These are phyloP conservation scores for Psococerastis gibbosa DNA, from an alignment of 2,888 invertebrate genomes.

Conservation along the genomic window DNA sequence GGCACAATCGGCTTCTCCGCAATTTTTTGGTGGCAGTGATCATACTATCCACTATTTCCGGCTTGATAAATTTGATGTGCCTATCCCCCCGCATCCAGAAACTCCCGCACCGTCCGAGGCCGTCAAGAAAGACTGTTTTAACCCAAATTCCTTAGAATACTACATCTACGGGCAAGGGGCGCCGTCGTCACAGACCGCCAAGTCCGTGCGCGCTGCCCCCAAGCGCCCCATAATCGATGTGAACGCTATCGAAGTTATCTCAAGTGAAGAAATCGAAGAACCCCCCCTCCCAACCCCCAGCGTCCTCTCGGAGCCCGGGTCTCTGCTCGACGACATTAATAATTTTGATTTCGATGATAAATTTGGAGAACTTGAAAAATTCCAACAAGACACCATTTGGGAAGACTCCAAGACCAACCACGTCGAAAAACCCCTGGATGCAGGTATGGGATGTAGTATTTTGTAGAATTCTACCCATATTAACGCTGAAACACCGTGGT, in stretches of 20 bases:
- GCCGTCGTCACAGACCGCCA: background rate
- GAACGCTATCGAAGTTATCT: slow-evolving; percentile 5
- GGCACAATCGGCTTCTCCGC: background rate
- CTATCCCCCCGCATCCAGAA: background rate
- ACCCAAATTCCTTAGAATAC: slow-evolving; percentile 7
- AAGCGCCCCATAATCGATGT: slow-evolving; percentile 1
- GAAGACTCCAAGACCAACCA: slow-evolving; percentile 6
- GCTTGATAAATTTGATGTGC: slow-evolving; percentile 7
- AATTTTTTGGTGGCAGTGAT: background rate
- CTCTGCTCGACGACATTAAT: slow-evolving; percentile 8
- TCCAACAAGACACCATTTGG: slow-evolving; percentile 8
- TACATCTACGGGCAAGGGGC: slow-evolving; percentile 8
- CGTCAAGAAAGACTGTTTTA: background rate
- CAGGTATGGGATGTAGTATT: slow-evolving; percentile 18
- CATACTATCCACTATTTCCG: background rate
- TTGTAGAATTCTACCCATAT: no score
- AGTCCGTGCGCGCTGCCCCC: background rate
- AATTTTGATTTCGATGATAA: slow-evolving; percentile 10
- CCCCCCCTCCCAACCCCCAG: background rate
- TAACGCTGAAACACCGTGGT: no score
- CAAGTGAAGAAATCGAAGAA: slow-evolving; percentile 4
- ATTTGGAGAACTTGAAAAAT: slow-evolving; percentile 9
- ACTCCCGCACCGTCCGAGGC: background rate
- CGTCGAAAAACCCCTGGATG: slow-evolving; percentile 1
- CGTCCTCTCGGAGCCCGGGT: background rate